Evolutionary conservation across 2,797 vertebrate genomes (phyloP).

Genomic region (Cygnus olor): DNA sequence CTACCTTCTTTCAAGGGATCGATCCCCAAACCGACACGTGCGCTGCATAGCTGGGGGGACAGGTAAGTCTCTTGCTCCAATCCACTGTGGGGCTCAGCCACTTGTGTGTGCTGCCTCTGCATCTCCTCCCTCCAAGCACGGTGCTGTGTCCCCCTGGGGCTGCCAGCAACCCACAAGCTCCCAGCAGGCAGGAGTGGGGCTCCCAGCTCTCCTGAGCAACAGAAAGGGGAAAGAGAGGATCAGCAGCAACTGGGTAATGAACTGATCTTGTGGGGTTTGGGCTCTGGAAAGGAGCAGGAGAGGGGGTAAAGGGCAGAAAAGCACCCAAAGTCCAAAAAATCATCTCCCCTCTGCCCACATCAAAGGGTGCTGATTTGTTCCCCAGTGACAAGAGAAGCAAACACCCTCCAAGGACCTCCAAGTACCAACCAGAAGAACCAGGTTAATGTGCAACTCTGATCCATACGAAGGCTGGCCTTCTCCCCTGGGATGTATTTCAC

Average conservation of each 20-base stretch:
- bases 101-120: background rate
- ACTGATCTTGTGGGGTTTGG: background rate
- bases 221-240: background rate
- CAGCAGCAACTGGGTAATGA: background rate
- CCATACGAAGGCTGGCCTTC: background rate
- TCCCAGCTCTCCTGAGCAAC: background rate
- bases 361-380: background rate
- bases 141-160: background rate
- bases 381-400: background rate
- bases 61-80: fast-evolving
- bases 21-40: background rate
- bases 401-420: background rate
- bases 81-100: background rate
- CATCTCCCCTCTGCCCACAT: background rate
- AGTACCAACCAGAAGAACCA: background rate
- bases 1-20: background rate
- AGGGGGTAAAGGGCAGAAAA: background rate
- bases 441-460: background rate
- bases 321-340: background rate
- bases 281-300: background rate
- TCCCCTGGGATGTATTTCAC: background rate
- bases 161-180: background rate
- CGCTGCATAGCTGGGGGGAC: background rate
- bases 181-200: background rate
- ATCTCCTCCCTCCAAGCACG: background rate